A percentile compares a stretch with the other conserved stretches of the same genome.
Evolutionary conservation across 2,113 vertebrate genomes (phyloP).

Genomic region (Peromyscus leucopus): DNA sequence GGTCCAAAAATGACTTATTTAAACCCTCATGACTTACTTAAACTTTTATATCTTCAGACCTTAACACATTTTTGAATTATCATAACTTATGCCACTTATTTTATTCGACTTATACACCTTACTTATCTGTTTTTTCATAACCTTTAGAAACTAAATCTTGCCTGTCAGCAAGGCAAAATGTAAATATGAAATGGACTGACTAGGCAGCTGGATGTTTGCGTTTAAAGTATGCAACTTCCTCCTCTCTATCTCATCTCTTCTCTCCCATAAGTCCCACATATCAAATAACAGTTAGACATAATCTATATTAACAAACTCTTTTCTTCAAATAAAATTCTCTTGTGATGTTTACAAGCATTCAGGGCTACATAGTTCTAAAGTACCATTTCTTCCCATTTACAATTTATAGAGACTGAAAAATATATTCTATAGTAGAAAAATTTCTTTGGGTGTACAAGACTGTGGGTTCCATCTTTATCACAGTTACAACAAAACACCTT

Average conservation of each 20-base stretch:
- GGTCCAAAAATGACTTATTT: no score
- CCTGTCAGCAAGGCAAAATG: no score
- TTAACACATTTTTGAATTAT: no score
- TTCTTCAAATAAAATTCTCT: slow-evolving; percentile 52
- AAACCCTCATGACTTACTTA: no score
- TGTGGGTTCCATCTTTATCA: not conserved
- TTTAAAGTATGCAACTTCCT: slow-evolving; percentile 9
- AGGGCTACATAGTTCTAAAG: slow-evolving; percentile 6
- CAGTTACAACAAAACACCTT: not conserved
- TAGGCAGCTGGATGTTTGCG: no score
- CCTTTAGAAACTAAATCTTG: no score
- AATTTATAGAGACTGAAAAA: not conserved
- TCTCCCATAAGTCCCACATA: not conserved
- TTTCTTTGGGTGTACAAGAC: not conserved
- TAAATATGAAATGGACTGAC: no score
- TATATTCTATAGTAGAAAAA: not conserved
- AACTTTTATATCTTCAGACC: no score
- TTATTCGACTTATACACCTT: no score
- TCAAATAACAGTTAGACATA: not conserved
- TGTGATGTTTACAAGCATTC: slow-evolving; percentile 10
- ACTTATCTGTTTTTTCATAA: no score
- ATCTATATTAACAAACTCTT: slow-evolving; percentile 19
- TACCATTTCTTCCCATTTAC: slow-evolving; percentile 50
- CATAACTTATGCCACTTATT: no score
- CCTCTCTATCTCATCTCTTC: not conserved